A percentile compares a stretch with the other conserved stretches of the same genome.
phyloP scores from a whole-genome alignment of 2,888 invertebrate genomes.

The Ectobius pallidus region DNA sequence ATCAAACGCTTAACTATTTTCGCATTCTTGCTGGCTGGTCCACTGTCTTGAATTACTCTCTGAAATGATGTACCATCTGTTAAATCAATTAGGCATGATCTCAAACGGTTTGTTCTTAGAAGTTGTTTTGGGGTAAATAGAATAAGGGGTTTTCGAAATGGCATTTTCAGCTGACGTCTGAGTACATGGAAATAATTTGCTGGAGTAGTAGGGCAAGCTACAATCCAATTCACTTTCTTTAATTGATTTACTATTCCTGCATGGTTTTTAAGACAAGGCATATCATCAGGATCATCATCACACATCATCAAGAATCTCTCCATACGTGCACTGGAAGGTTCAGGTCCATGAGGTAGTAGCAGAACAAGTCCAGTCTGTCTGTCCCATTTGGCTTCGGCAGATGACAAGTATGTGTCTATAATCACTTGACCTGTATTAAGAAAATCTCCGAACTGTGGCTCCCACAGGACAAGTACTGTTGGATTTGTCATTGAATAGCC shows the following conservation, averaged over 20 bases:
- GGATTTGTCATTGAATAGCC: conserved; percentile 83
- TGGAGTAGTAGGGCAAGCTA: conserved; percentile 1
- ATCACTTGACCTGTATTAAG: conserved; percentile 74
- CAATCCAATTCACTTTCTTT: conserved; percentile 9
- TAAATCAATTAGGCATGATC: neutral
- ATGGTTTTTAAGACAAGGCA: neutral
- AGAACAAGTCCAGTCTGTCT: conserved; percentile 79
- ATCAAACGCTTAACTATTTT: neutral
- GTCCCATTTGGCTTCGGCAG: conserved; percentile 84
- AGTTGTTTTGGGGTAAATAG: conserved; percentile 18
- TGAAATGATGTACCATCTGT: neutral
- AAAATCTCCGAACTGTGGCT: conserved; percentile 89
- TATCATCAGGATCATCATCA: conserved; percentile 11
- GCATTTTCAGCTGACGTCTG: neutral
- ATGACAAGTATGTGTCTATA: conserved; percentile 62
- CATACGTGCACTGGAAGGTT: conserved; percentile 68
- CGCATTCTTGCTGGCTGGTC: neutral
- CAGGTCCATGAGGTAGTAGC: conserved; percentile 81
- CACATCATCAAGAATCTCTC: conserved; percentile 59
- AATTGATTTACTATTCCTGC: neutral
- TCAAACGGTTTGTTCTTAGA: neutral
- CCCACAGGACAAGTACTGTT: conserved; percentile 75
- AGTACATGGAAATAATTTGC: conserved; percentile 12
- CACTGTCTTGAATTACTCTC: neutral
- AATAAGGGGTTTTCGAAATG: conserved; percentile 15